Evolutionary conservation across 2,888 invertebrate species (phyloP), one percentile per base, ranked within the genome.

Genomic region (Drosophila melanosoma): DNA sequence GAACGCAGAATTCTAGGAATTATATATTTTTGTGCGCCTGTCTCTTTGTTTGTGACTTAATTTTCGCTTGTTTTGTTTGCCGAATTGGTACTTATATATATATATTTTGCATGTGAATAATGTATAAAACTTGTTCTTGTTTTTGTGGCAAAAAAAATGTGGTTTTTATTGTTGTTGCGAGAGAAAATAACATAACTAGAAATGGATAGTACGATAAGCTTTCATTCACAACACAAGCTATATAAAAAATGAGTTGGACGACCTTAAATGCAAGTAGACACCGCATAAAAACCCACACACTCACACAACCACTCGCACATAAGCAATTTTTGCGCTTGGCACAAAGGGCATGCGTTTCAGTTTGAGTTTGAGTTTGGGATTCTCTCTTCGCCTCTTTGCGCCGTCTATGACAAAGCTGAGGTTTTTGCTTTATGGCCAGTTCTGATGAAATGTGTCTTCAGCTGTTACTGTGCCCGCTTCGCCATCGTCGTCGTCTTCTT

Each of bases 401-500:
- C 51, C 53, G 58, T 29, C 51, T 63, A 49, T 68, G 52, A 33
- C 74, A 52, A 76, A 76, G 72, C 72, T 68, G 79, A 75, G 72
- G 68, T 80, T 89, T 79, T 72, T 86, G 81, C 90, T 90, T 88
- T 90, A 81, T 86, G 75, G 76, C 83, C 87, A 88, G 74, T 87
- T 87, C 87, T 81, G 87, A 87, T 71, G 87, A 87, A 87, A 75
- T 86, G 83, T 85, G 81, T 90, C 90, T 87, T 87, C 83, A 87
- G 90, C 85, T 82, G 87, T 79, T 51, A 66, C 70, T 65, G 65
- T 65, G 66, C 65, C 65, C 67, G 65, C 58, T 62, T 59, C 59
- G 33, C 29, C 68, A 51, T 48, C 69, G 63, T 52, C 57, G 58
- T 54, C 38, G 66, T 49, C 69, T 63, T 71, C 69, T 72, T 70